Conservation (phyloP, 2,888 invertebrate species). For the Aphidoletes aphidimyza region DNA sequence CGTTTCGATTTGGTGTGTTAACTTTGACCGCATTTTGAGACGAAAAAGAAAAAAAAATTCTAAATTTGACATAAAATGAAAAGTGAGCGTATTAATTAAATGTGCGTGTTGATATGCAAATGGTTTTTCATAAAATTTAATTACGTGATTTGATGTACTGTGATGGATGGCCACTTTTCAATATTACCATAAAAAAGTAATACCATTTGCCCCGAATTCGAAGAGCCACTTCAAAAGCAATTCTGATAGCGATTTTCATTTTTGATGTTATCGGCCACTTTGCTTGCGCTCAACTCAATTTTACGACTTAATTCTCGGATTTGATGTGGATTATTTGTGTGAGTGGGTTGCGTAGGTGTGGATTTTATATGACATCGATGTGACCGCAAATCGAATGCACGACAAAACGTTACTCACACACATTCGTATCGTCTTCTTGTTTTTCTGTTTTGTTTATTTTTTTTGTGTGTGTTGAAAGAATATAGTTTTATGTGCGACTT, state of each 20-base stretch:
- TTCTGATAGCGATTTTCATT: background rate
- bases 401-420: no score
- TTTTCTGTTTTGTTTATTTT: no score
- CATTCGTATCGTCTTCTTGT: background rate
- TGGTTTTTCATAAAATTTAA: background rate
- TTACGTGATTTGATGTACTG: background rate
- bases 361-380: background rate
- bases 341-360: slow-evolving; percentile 50
- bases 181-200: no score
- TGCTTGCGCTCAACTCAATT: background rate
- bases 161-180: background rate
- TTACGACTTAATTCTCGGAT: slow-evolving; percentile 40
- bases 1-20: background rate
- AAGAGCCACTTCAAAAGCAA: no score
- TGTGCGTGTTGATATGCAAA: background rate
- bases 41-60: no score
- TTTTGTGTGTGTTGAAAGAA: no score
- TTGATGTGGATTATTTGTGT: slow-evolving; percentile 45
- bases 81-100: background rate
- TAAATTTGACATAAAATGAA: slow-evolving; percentile 9
- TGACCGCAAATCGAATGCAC: slow-evolving; percentile 23
- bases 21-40: background rate
- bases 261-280: background rate
- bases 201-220: no score
- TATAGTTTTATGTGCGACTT: background rate